Evolutionary conservation across 2,797 vertebrate species (phyloP), one percentile per base, ranked within the genome.

Genomic region (Chrosomus eos): DNA sequence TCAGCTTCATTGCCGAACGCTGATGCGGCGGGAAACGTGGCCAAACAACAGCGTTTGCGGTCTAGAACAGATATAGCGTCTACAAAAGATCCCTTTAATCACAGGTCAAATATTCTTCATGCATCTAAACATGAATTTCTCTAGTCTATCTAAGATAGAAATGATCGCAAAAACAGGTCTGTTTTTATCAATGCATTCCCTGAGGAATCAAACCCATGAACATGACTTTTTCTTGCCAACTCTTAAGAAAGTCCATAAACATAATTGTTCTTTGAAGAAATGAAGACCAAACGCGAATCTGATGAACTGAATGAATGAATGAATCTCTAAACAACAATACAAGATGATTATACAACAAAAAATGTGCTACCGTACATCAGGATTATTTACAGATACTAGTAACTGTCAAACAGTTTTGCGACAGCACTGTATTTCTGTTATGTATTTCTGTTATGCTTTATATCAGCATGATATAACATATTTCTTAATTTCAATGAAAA

Each of bases 1-100:
- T 86, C 58, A 83, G 55, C 66, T 81, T 80, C 60, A 55, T 53
- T 38, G 55, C 58, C 76, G 67, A 85, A 64, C 13, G 11, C 18
- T 55, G 72, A 36, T 55, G 72, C 6, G 3, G 48, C 1, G 48
- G 67, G 74, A 53, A 82, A 76, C 62, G 7, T 43, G 33, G n/a
- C 68, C 71, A 85, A 71, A 85, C 80, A 71, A 80, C 64, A 40
- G 28, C 10, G 31, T 31, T 36, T 18, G 51, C 8, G 7, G 55
- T 66, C 51, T 21, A 77, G 38, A 73, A 64, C 28, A 76, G 80
- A 82, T 58, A 38, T 10, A 31, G 7, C 16, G 28, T 21, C 64
- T 16, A 28, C 31, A 71, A 31, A 60, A 45, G 8, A 43, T 72
- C 16, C 26, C 45, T 53, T n/a, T 58, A 71, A 55, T 60, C 36